A percentile compares a stretch with the other conserved stretches of the same genome.
phyloP scores from a whole-genome alignment of 2,113 vertebrate genomes.

The Calypte anna region DNA sequence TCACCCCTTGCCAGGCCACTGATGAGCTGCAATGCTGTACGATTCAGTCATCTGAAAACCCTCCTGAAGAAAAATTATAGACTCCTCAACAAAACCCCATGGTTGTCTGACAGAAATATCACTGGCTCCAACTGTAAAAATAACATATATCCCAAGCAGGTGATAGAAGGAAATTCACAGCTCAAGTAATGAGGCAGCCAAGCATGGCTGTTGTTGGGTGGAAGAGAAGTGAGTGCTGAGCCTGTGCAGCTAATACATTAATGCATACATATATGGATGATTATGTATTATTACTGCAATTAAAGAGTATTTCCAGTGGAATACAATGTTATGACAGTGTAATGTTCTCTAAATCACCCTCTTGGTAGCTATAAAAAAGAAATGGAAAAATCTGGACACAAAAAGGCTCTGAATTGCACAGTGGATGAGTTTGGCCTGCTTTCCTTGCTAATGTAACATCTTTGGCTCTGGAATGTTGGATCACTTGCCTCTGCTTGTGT shows the following conservation, averaged over 20 bases:
- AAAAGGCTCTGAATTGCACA: background rate
- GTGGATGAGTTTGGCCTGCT: background rate
- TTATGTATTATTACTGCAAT: slow-evolving; percentile 65
- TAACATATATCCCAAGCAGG: background rate
- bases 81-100: background rate
- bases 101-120: background rate
- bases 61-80: background rate
- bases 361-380: slow-evolving; percentile 54
- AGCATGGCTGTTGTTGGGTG: background rate
- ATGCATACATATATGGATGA: slow-evolving; percentile 9
- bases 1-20: background rate
- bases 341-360: slow-evolving; percentile 54
- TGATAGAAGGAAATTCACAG: background rate
- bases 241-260: background rate
- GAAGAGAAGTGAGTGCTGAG: background rate
- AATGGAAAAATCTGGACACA: slow-evolving; percentile 45
- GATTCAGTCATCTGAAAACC: background rate
- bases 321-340: slow-evolving; percentile 60
- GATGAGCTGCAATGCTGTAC: rapidly evolving
- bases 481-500: background rate
- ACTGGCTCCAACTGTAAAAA: background rate
- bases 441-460: rapidly evolving
- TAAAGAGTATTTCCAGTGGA: slow-evolving; percentile 52
- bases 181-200: background rate
- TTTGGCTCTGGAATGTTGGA: background rate